Evolutionary conservation across 1,140 invertebrate genomes (phyloP).

Genomic region (Drosophila azteca): DNA sequence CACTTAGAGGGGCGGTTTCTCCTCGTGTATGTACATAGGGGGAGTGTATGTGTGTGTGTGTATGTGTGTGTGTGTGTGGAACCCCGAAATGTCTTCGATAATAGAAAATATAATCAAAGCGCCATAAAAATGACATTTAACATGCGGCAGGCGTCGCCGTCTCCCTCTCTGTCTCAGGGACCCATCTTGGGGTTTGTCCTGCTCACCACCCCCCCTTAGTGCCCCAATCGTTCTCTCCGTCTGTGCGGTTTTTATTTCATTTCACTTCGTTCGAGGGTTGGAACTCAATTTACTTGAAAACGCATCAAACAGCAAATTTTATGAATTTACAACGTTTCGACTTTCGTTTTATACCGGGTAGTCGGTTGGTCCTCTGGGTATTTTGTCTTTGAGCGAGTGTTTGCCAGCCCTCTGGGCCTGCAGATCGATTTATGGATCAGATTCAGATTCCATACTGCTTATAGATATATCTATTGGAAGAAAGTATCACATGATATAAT

Average conservation of each 20-base stretch:
- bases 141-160: conserved; percentile 75
- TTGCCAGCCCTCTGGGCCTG: background rate
- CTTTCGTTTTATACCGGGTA: conserved; percentile 33
- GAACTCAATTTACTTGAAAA: conserved; percentile 82
- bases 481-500: too few species aligned
- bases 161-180: conserved; percentile 69
- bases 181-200: conserved; percentile 26
- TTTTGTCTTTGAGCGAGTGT: background rate
- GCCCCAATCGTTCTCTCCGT: conserved; percentile 21
- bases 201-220: background rate
- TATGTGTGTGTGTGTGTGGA: conserved; percentile 52
- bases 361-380: conserved; percentile 3
- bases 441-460: too few species aligned
- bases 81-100: conserved; percentile 75
- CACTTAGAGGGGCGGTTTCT: conserved; percentile 39
- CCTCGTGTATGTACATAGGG: conserved; percentile 1
- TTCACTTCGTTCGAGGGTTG: conserved; percentile 78
- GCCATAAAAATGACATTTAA: conserved; percentile 82
- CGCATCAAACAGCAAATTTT: conserved; percentile 82
- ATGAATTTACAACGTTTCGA: conserved; percentile 81
- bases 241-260: conserved; percentile 80
- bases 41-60: conserved; percentile 16
- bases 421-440: too few species aligned
- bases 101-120: conserved; percentile 82
- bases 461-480: too few species aligned